Evolutionary conservation across 2,797 vertebrate species (phyloP).

Genomic region (Dendrocincla tyrannina): DNA sequence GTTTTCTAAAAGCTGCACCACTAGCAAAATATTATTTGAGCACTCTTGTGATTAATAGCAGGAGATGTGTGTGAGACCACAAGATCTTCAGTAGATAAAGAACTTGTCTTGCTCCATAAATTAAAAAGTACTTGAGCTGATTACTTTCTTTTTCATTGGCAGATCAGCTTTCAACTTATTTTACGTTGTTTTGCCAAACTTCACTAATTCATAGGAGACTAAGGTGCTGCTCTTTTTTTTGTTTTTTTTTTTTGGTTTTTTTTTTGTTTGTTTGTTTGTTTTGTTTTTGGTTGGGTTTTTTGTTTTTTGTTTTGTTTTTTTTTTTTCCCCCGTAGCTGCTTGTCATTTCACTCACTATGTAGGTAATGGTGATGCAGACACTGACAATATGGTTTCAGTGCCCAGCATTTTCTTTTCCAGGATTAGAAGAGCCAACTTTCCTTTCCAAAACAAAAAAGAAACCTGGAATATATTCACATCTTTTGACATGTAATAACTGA

Average conservation of each 20-base stretch:
- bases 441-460: background rate
- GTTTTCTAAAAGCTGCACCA: background rate
- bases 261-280: background rate
- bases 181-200: background rate
- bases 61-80: background rate
- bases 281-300: background rate
- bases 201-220: background rate
- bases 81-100: background rate
- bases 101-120: background rate
- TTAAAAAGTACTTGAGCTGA: background rate
- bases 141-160: background rate
- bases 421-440: background rate
- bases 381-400: background rate
- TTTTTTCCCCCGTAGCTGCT: background rate
- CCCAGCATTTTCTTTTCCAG: background rate
- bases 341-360: background rate
- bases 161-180: background rate
- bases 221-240: background rate
- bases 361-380: background rate
- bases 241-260: background rate
- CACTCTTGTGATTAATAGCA: background rate
- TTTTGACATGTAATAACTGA: background rate
- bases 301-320: background rate
- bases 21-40: background rate
- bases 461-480: background rate